A percentile compares a stretch with the other conserved stretches of the same genome.
phyloP scores from a whole-genome alignment of 2,113 vertebrate species.

The Lota lota region DNA sequence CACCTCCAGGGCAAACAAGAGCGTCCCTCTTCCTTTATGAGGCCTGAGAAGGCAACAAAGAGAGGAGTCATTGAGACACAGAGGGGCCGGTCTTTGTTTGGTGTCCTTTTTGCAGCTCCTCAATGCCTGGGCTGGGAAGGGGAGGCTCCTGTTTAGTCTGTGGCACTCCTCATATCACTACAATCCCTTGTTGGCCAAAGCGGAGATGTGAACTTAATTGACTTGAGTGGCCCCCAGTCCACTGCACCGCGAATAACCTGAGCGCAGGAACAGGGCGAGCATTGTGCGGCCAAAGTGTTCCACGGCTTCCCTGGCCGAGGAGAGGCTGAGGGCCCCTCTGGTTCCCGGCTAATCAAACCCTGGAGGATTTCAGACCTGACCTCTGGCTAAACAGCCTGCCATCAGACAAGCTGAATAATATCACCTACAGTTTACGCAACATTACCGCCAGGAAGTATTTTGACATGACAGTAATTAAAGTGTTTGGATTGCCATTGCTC shows the following conservation, averaged over 20 bases:
- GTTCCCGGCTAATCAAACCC: conserved; percentile 47
- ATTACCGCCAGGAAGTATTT: too few species aligned
- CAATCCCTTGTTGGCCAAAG: conserved; percentile 90
- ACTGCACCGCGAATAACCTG: conserved; percentile 60
- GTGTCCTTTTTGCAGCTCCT: conserved; percentile 88
- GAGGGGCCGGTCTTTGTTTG: conserved; percentile 89
- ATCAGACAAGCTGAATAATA: too few species aligned
- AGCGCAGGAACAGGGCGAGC: conserved; percentile 56
- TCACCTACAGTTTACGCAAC: too few species aligned
- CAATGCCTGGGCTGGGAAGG: conserved; percentile 86
- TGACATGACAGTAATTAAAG: neutral
- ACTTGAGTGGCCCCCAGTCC: conserved; percentile 81
- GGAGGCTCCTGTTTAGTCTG: conserved; percentile 91
- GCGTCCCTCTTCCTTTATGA: conserved; percentile 92
- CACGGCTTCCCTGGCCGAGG: conserved; percentile 26
- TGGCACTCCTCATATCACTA: conserved; percentile 81
- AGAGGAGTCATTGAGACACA: conserved; percentile 87
- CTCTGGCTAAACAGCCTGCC: conserved; percentile 6
- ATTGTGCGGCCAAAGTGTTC: conserved; percentile 59
- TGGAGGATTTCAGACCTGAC: conserved; percentile 30
- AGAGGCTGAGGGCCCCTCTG: conserved; percentile 24
- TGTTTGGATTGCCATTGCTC: conserved; percentile 15
- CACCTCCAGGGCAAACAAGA: conserved; percentile 96
- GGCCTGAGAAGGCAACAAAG: conserved; percentile 84
- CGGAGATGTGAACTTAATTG: conserved; percentile 99